Conservation (phyloP, 2,888 invertebrate species). For the Melipona bicolor region DNA sequence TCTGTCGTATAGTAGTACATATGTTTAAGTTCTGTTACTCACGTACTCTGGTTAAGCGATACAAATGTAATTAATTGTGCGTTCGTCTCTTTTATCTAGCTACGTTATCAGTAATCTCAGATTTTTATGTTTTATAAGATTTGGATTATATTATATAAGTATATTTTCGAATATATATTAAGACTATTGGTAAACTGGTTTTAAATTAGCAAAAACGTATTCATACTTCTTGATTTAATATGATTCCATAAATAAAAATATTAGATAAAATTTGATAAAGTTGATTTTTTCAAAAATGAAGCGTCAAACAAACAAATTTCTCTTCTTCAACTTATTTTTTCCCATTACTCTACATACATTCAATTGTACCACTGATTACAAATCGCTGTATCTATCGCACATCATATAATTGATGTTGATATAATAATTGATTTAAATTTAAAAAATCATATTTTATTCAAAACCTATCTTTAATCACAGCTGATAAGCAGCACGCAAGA, state of each 20-base stretch:
- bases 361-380: no score
- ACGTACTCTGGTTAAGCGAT: neutral
- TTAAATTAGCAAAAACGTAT: neutral
- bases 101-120: neutral
- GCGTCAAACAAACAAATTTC: no score
- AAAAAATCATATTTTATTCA: neutral
- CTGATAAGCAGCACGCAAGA: neutral
- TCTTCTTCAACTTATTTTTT: no score
- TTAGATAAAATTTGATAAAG: no score
- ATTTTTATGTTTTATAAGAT: neutral
- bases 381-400: no score
- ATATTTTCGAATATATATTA: neutral
- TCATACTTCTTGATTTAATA: neutral
- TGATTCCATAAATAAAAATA: no score
- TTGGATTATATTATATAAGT: no score
- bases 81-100: conserved; percentile 22
- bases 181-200: neutral
- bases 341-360: no score
- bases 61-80: neutral
- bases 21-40: neutral
- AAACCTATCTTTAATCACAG: neutral
- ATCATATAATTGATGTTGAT: neutral
- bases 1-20: neutral
- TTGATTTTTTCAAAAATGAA: no score
- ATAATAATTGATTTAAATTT: neutral